A percentile compares a stretch with the other conserved stretches of the same genome.
These are phyloP conservation scores for Trissolcus basalis DNA, from an alignment of 1,140 invertebrate species.

Conservation along the genomic window DNA sequence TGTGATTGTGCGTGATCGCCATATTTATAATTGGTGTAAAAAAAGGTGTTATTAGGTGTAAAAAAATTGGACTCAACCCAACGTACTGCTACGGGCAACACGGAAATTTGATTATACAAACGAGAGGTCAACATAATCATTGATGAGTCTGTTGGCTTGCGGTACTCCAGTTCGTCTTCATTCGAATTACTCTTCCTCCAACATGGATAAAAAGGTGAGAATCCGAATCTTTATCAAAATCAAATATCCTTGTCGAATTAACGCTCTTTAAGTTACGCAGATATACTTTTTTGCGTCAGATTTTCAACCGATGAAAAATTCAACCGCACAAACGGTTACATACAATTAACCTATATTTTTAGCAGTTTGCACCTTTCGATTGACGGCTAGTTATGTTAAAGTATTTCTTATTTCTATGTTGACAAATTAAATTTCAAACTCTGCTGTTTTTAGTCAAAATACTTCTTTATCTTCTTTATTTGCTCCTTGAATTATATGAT, in stretches of 20 bases:
- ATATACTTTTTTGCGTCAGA: not conserved
- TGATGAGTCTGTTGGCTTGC: constrained; percentile 37
- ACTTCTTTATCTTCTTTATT: no score
- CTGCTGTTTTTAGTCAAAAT: no score
- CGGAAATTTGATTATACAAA: constrained; percentile 9
- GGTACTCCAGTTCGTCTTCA: constrained; percentile 28
- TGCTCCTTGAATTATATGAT: no score
- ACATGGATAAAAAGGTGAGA: constrained; percentile 32
- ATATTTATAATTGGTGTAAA: constrained; percentile 23
- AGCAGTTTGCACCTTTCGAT: not conserved
- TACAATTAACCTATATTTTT: constrained; percentile 1
- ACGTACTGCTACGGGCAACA: constrained; percentile 13
- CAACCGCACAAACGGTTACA: not conserved
- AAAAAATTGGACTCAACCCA: not conserved
- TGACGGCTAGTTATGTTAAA: not conserved
- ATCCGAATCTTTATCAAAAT: not conserved
- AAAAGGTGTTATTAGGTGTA: constrained; percentile 1
- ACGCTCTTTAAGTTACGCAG: not conserved
- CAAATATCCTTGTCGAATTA: not conserved
- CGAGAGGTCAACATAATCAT: constrained; percentile 14
- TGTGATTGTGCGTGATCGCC: constrained; percentile 18
- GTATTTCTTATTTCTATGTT: no score
- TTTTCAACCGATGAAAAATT: not conserved
- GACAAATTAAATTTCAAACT: no score
- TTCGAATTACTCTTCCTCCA: constrained; percentile 14